These are phyloP conservation scores for Myotis lucifugus DNA, from an alignment of 2,113 vertebrate genomes.

Conservation along the genomic window DNA sequence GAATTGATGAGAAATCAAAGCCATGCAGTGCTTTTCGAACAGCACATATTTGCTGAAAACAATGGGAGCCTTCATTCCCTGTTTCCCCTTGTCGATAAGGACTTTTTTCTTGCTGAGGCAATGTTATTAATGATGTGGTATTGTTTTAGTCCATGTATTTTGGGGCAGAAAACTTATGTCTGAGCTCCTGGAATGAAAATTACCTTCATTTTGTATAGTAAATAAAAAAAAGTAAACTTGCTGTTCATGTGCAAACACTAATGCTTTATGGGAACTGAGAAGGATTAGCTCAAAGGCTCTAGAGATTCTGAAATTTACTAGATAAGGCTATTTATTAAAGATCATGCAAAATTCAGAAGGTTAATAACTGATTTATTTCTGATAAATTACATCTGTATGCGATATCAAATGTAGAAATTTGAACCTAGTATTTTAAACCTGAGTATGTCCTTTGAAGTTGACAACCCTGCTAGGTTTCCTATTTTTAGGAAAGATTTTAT, in stretches of 20 bases:
- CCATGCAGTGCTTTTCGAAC: neutral
- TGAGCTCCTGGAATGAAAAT: neutral
- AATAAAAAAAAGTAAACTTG: neutral
- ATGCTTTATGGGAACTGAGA: neutral
- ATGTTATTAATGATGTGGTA: neutral
- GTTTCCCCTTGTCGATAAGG: neutral
- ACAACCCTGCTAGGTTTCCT: neutral
- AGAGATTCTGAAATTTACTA: neutral
- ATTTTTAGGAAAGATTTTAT: neutral
- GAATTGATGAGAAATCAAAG: conserved; percentile 1
- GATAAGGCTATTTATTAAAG: neutral
- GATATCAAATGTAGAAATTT: neutral
- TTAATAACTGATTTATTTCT: neutral
- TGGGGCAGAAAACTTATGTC: neutral
- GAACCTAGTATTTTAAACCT: neutral
- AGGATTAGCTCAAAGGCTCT: neutral
- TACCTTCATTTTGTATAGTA: neutral
- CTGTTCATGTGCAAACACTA: neutral
- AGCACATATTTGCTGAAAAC: conserved; percentile 15
- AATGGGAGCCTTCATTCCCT: neutral
- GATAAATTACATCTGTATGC: neutral
- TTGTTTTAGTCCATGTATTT: neutral
- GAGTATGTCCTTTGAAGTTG: neutral
- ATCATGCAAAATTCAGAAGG: neutral
- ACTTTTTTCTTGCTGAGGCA: neutral